Conservation (phyloP, 2,797 vertebrate species). For the Mormyrus hasselquistii region DNA sequence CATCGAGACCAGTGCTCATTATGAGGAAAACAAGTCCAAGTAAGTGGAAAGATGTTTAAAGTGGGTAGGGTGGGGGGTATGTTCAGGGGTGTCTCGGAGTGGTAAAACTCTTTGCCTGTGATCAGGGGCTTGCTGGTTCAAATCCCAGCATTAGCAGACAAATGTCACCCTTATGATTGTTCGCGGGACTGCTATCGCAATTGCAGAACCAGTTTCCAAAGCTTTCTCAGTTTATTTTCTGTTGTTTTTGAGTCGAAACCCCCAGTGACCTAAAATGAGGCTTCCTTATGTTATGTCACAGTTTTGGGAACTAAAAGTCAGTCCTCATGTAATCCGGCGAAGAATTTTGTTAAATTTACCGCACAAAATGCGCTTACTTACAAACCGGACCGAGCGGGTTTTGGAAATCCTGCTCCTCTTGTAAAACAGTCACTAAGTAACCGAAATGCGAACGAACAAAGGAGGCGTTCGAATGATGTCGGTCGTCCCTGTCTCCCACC, state of each 20-base stretch:
- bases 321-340: neutral
- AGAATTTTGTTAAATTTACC: neutral
- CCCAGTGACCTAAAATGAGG: neutral
- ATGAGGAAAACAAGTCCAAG: slow-evolving; percentile 89
- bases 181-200: neutral
- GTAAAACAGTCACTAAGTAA: neutral
- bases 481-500: neutral
- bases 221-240: neutral
- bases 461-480: neutral
- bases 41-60: slow-evolving; percentile 55
- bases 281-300: neutral
- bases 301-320: neutral
- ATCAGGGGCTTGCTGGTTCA: neutral
- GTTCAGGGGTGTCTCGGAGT: neutral
- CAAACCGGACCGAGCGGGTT: neutral
- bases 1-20: slow-evolving; percentile 89
- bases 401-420: neutral
- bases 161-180: neutral
- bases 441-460: neutral
- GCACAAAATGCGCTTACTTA: neutral
- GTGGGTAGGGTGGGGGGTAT: neutral
- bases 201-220: neutral
- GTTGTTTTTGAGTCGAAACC: neutral
- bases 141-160: neutral
- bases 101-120: neutral